These are phyloP conservation scores for Tamandua tetradactyla DNA, from an alignment of 2,797 vertebrate genomes.

Conservation along the genomic window DNA sequence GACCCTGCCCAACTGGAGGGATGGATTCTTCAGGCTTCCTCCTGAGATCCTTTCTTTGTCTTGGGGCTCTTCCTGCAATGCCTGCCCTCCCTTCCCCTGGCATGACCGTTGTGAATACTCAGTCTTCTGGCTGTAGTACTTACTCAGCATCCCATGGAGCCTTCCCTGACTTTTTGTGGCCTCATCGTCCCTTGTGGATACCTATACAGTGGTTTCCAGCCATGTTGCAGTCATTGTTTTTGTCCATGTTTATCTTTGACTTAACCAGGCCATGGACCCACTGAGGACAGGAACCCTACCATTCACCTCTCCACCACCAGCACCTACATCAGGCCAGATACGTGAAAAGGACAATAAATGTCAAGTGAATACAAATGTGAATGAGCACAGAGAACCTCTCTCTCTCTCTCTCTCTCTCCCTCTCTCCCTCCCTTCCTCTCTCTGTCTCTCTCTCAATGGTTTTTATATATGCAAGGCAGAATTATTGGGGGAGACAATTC, in stretches of 20 bases:
- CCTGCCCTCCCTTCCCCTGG: background rate
- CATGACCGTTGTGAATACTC: background rate
- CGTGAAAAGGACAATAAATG: background rate
- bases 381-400: background rate
- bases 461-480: slow-evolving; percentile 30
- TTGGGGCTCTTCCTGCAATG: background rate
- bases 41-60: background rate
- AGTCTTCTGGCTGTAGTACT: background rate
- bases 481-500: slow-evolving; percentile 21
- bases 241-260: background rate
- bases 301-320: background rate
- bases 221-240: background rate
- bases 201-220: background rate
- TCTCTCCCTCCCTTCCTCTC: slow-evolving; percentile 20
- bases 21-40: background rate
- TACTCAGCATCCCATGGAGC: background rate
- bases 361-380: background rate
- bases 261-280: background rate
- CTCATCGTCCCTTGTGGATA: background rate
- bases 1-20: background rate
- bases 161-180: background rate
- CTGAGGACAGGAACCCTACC: background rate
- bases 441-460: background rate
- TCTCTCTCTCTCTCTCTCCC: slow-evolving; percentile 7
- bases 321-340: background rate